A percentile compares a stretch with the other conserved stretches of the same genome.
Evolutionary conservation across 2,797 vertebrate genomes (phyloP).

Genomic region (Carduelis carduelis): DNA sequence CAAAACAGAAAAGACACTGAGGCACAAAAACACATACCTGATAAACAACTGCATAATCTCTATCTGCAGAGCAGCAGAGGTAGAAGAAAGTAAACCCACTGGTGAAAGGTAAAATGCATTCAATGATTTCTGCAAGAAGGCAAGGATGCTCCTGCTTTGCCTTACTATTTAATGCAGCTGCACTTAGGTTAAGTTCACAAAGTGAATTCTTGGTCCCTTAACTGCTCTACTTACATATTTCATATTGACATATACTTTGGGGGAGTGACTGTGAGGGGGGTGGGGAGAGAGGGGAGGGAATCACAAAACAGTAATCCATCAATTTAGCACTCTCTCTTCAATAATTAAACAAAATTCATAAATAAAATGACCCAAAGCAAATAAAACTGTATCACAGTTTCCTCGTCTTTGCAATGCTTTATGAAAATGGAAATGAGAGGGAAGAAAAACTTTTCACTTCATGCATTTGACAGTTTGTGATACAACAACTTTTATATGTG

Average conservation of each 20-base stretch:
- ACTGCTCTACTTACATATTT: background rate
- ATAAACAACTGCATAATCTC: background rate
- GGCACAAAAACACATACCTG: background rate
- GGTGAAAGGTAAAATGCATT: background rate
- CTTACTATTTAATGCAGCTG: background rate
- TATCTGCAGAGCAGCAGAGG: background rate
- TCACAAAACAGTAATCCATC: background rate
- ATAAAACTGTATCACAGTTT: background rate
- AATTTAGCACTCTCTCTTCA: background rate
- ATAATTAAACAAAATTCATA: background rate
- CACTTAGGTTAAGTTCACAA: background rate
- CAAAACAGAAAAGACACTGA: background rate
- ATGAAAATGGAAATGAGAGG: background rate
- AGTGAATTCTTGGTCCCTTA: background rate
- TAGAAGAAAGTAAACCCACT: background rate
- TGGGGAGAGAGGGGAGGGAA: background rate
- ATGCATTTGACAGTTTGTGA: background rate
- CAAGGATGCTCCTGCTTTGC: background rate
- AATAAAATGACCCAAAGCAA: background rate
- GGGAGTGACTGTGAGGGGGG: accelerated
- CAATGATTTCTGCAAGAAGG: background rate
- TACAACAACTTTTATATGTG: background rate
- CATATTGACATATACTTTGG: background rate
- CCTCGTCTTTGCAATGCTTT: background rate
- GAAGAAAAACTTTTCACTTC: background rate